A percentile compares a stretch with the other conserved stretches of the same genome.
phyloP scores from a whole-genome alignment of 2,113 vertebrate species.

The Apteryx mantelli region DNA sequence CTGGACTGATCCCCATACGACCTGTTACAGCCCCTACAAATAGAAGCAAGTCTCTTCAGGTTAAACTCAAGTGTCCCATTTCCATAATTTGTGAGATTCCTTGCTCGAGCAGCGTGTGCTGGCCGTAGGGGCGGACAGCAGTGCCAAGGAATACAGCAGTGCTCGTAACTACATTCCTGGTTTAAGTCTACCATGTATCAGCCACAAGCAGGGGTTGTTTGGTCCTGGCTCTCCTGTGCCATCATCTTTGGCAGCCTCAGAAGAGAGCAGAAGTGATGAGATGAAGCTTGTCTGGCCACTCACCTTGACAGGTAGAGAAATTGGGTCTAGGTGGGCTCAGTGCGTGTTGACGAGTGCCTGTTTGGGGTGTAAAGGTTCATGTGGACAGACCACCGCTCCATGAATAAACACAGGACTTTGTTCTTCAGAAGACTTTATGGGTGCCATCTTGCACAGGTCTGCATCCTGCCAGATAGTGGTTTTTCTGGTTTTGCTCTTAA shows the following conservation, averaged over 20 bases:
- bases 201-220: neutral
- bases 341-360: fast-evolving
- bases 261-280: too few relatives aligned
- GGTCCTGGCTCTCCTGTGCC: neutral
- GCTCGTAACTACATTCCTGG: neutral
- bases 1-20: fast-evolving
- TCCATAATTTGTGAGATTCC: neutral
- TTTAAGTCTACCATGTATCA: neutral
- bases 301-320: neutral
- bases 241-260: neutral
- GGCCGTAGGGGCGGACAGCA: fast-evolving
- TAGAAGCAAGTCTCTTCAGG: neutral
- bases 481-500: neutral
- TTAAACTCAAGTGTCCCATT: neutral
- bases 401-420: neutral
- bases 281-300: neutral
- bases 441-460: neutral
- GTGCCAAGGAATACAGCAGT: too few relatives aligned
- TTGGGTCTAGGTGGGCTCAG: fast-evolving
- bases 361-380: neutral
- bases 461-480: fast-evolving
- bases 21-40: fast-evolving
- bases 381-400: neutral
- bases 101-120: fast-evolving
- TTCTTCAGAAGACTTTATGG: neutral